Evolutionary conservation across 2,797 vertebrate genomes (phyloP), one percentile per base, ranked within the genome.

Genomic region (Cossypha niveicapilla): DNA sequence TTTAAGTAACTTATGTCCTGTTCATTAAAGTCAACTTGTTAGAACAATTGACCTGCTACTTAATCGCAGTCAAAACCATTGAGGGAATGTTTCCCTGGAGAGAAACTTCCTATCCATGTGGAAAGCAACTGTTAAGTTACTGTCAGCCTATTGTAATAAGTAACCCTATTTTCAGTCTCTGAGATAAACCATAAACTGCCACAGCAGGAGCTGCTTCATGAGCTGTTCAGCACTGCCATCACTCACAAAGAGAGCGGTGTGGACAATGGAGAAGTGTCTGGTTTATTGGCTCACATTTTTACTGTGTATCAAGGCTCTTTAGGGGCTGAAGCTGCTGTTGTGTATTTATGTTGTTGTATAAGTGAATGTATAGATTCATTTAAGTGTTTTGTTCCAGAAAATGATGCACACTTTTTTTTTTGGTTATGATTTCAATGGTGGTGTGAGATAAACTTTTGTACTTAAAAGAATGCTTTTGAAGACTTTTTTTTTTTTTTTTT

Each of bases 101-200:
- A 61, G 45, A 48, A 66, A 34, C 67, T 92, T 84, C 45, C 70
- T 78, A 76, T 72, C 71, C 81, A 25, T 19, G 18, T 75, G 86
- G 90, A 80, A 65, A 90, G 58, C 34, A 80, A 81, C 76, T 91
- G 82, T 80, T 83, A 54, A 86, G 66, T 65, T 78, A 45, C 54
- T 78, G 66, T 88, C 34, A 83, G 32, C 10, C 58, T 72, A 35
- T 75, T 94, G 66, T 90, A 72, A 41, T 86, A 88, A 77, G 41
- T 82, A 62, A 34, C 61, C 41, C 60, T 88, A 8, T 73, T 86
- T 88, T 90, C 90, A 86, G 77, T 65, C 27, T 51, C 3, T 44
- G 51, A 86, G 89, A 85, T 87, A 76, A 94, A 90, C 88, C 65
- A 39, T 74, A 39, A 95, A 79, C 48, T 77, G 72, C 65, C 65